phyloP scores from a whole-genome alignment of 2,888 invertebrate genomes.

The Drosophila mimetica region DNA sequence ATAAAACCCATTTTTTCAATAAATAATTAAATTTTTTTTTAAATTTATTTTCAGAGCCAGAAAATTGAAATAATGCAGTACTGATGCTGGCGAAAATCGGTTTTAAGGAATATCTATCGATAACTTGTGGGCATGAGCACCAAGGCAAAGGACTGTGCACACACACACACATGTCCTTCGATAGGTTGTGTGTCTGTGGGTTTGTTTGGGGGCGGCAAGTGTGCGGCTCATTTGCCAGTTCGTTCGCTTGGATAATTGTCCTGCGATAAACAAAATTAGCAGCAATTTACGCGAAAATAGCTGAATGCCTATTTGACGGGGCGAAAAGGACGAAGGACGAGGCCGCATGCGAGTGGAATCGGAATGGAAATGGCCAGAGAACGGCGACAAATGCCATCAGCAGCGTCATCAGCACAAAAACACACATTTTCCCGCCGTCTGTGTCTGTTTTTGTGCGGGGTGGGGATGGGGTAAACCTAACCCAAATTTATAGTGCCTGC shows the following conservation, averaged over 20 bases:
- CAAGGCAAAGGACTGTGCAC: constrained; percentile 20
- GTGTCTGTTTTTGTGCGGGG: neutral
- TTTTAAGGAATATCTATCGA: neutral
- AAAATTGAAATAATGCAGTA: no score
- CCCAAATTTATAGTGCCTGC: constrained; percentile 67
- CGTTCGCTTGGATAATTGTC: constrained; percentile 84
- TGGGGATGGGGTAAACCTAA: constrained; percentile 13
- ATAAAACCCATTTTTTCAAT: no score
- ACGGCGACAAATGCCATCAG: constrained; percentile 70
- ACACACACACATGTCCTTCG: constrained; percentile 10
- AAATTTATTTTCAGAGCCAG: no score
- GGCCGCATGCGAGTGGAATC: constrained; percentile 19
- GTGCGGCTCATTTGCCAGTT: constrained; percentile 83
- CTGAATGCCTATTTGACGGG: constrained; percentile 54
- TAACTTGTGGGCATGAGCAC: neutral
- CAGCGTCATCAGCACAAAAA: constrained; percentile 42
- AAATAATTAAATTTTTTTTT: no score
- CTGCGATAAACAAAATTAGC: constrained; percentile 84
- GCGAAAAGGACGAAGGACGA: constrained; percentile 35
- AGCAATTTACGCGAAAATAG: constrained; percentile 82
- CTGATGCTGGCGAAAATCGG: neutral
- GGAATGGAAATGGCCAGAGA: constrained; percentile 40
- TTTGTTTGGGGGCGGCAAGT: constrained; percentile 35
- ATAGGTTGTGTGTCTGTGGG: neutral
- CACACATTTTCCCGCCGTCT: constrained; percentile 18